Conservation (phyloP, 2,113 vertebrate species). For the Chunga burmeisteri region DNA sequence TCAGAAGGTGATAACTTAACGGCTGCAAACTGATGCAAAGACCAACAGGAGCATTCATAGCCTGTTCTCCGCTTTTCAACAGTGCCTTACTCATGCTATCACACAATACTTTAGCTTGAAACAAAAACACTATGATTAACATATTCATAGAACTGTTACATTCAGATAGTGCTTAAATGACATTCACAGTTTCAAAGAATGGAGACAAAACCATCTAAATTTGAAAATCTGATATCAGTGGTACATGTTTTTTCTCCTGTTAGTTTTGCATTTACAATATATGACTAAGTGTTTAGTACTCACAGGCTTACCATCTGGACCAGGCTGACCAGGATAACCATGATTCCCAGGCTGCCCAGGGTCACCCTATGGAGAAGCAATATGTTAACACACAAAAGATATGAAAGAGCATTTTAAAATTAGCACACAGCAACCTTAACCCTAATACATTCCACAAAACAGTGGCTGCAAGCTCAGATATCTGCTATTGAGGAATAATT, state of each 20-base stretch:
- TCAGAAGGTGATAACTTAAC: background rate
- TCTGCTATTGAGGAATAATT: background rate
- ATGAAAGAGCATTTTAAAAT: background rate
- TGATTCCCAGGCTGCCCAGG: constrained; percentile 80
- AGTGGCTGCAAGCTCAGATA: background rate
- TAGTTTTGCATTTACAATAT: constrained; percentile 59
- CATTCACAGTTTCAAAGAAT: background rate
- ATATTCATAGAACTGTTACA: background rate
- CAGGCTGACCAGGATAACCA: constrained; percentile 88
- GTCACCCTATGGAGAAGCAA: constrained; percentile 80
- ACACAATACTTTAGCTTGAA: background rate
- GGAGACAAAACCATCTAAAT: background rate
- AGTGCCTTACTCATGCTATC: background rate
- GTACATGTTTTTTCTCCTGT: background rate
- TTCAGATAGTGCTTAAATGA: background rate
- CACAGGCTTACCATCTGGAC: constrained; percentile 99
- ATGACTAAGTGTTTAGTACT: constrained; percentile 94
- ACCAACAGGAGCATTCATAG: background rate
- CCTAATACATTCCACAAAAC: background rate
- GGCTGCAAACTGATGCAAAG: background rate
- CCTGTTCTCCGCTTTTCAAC: background rate
- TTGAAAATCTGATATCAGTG: background rate
- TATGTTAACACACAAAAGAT: background rate
- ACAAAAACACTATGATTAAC: background rate
- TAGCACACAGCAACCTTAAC: background rate